Conservation (phyloP, 2,888 invertebrate genomes). For the Stictocephala bisonia region DNA sequence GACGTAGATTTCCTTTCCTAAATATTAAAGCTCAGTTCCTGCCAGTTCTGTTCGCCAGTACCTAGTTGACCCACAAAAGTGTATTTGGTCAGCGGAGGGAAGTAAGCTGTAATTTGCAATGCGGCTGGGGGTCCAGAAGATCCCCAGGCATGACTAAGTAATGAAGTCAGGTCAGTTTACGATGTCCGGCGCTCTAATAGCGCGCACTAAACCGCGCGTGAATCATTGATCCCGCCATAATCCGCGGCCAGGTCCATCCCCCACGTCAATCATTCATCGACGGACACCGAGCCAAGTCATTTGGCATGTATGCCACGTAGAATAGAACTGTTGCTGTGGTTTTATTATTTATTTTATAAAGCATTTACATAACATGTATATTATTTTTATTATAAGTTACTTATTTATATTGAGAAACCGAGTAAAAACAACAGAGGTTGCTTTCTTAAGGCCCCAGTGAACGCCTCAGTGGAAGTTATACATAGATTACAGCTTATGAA, state of each 20-base stretch:
- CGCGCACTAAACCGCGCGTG: constrained; percentile 38
- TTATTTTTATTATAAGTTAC: no score
- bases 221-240: constrained; percentile 39
- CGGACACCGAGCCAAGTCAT: no score
- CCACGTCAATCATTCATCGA: no score
- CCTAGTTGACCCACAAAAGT: constrained; percentile 5
- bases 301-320: no score
- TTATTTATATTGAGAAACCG: no score
- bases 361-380: no score
- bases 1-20: neutral
- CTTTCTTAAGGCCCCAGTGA: no score
- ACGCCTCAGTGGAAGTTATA: no score
- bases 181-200: constrained; percentile 30
- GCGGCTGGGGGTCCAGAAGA: neutral
- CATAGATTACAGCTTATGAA: no score
- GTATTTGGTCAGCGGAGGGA: neutral
- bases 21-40: neutral
- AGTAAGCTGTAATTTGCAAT: constrained; percentile 5
- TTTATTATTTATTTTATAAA: no score
- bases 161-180: constrained; percentile 27
- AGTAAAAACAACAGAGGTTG: no score
- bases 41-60: neutral
- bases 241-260: neutral
- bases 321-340: no score
- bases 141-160: constrained; percentile 8